Percentiles rank a stretch among this genome's conserved stretches.
These are phyloP conservation scores for Allophyes oxyacanthae DNA, from an alignment of 2,888 invertebrate genomes.

Conservation along the genomic window DNA sequence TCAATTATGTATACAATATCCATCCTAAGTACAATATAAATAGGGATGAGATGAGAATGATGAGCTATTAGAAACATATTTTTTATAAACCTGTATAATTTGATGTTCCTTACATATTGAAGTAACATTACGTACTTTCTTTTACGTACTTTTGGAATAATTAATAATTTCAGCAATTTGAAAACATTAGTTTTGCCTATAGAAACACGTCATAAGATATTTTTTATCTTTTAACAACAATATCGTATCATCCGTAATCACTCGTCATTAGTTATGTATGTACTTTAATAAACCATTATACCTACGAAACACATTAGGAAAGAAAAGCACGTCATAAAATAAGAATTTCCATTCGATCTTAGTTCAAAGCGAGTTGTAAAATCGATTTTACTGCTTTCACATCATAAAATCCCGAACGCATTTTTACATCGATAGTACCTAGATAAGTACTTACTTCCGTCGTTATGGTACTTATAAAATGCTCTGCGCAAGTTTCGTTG, in stretches of 20 bases:
- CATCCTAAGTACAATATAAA: constrained; percentile 36
- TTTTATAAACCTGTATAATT: too few relatives aligned
- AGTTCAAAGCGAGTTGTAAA: constrained; percentile 68
- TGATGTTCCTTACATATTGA: not conserved
- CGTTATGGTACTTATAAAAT: constrained; percentile 46
- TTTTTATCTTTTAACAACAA: too few relatives aligned
- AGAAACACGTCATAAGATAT: too few relatives aligned
- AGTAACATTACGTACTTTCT: too few relatives aligned
- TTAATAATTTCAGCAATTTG: too few relatives aligned
- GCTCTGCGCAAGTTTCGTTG: constrained; percentile 24
- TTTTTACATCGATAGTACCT: constrained; percentile 54
- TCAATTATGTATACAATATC: constrained; percentile 28
- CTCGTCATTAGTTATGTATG: not conserved
- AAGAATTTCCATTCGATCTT: constrained; percentile 63
- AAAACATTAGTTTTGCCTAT: too few relatives aligned
- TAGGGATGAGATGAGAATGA: constrained; percentile 2
- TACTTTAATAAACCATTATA: constrained; percentile 19
- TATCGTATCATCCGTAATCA: too few relatives aligned
- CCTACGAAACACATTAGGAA: constrained; percentile 46
- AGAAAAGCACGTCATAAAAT: constrained; percentile 48
- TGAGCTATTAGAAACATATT: constrained; percentile 14
- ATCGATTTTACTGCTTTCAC: constrained; percentile 71
- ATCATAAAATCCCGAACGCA: constrained; percentile 67
- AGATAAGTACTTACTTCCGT: constrained; percentile 47
- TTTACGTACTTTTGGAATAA: too few relatives aligned